Evolutionary conservation across 2,888 invertebrate genomes (phyloP).

Genomic region (Ormyrus rosae): DNA sequence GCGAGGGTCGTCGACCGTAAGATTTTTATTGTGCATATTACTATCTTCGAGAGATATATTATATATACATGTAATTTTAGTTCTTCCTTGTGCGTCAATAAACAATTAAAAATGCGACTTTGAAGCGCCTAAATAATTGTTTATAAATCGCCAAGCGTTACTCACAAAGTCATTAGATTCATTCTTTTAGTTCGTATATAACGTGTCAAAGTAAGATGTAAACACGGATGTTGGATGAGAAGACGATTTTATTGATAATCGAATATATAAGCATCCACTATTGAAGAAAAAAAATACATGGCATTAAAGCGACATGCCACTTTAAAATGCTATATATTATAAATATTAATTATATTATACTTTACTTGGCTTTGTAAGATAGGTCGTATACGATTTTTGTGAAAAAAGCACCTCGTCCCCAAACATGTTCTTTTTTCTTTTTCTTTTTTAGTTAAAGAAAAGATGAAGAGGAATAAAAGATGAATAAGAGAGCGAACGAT

Average conservation of each 20-base stretch:
- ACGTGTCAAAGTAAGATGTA: constrained; percentile 59
- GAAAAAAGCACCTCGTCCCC: neutral
- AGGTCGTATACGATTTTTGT: constrained; percentile 34
- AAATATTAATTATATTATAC: constrained; percentile 22
- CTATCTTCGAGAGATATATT: constrained; percentile 41
- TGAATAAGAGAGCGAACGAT: constrained; percentile 23
- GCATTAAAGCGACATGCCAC: constrained; percentile 33
- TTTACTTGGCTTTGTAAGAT: constrained; percentile 52
- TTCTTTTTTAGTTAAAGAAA: constrained; percentile 11
- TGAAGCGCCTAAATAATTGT: constrained; percentile 47
- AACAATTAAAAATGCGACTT: constrained; percentile 39
- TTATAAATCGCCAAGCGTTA: constrained; percentile 63
- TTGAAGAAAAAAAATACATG: constrained; percentile 21
- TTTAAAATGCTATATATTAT: constrained; percentile 40
- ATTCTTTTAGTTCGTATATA: constrained; percentile 70
- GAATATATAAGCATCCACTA: constrained; percentile 33
- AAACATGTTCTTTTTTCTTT: neutral
- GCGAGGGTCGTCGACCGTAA: constrained; percentile 28
- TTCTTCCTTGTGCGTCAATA: constrained; percentile 45
- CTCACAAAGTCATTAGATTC: constrained; percentile 75
- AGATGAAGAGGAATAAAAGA: neutral
- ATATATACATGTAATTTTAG: constrained; percentile 43
- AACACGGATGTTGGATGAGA: constrained; percentile 43
- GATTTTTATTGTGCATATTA: constrained; percentile 54
- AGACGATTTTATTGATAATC: constrained; percentile 32